A percentile compares a stretch with the other conserved stretches of the same genome.
Evolutionary conservation across 2,888 invertebrate species (phyloP).

Genomic region (Malthinus seriepunctatus): DNA sequence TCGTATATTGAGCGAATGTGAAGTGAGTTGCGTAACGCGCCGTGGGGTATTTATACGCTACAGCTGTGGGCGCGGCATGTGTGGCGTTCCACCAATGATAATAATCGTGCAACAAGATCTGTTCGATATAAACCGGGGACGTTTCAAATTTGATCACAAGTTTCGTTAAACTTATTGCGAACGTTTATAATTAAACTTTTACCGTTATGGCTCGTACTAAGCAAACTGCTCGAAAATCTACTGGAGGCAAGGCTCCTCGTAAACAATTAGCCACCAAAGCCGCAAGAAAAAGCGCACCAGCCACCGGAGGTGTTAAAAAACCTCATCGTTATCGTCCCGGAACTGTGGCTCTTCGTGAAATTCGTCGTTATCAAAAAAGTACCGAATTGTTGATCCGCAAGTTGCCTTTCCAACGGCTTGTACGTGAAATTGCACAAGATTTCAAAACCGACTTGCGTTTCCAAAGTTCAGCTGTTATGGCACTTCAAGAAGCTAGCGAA

Average conservation of each 20-base stretch:
- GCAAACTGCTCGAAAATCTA: constrained; percentile 96
- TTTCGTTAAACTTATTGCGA: too few relatives aligned
- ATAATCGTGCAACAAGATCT: too few relatives aligned
- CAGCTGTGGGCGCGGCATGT: too few relatives aligned
- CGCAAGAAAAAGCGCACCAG: constrained; percentile 92
- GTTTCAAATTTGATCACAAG: too few relatives aligned
- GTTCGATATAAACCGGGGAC: too few relatives aligned
- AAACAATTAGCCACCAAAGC: constrained; percentile 95
- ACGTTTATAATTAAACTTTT: too few relatives aligned
- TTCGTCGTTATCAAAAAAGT: constrained; percentile 94
- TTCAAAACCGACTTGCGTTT: constrained; percentile 96
- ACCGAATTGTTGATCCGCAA: constrained; percentile 95
- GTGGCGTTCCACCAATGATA: too few relatives aligned
- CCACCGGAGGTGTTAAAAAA: constrained; percentile 95
- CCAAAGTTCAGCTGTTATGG: constrained; percentile 93
- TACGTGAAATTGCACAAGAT: constrained; percentile 96
- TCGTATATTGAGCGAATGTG: too few relatives aligned
- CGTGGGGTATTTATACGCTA: too few relatives aligned
- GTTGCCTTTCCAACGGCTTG: constrained; percentile 93
- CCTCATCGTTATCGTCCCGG: constrained; percentile 97
- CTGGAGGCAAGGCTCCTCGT: constrained; percentile 95
- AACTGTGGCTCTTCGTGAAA: constrained; percentile 96
- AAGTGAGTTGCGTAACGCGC: too few relatives aligned
- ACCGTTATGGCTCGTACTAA: constrained; percentile 99
- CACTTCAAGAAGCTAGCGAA: constrained; percentile 89